phyloP scores from a whole-genome alignment of 53 echinoderm and acorn worm genomes.

The Actinopyga echinites region DNA sequence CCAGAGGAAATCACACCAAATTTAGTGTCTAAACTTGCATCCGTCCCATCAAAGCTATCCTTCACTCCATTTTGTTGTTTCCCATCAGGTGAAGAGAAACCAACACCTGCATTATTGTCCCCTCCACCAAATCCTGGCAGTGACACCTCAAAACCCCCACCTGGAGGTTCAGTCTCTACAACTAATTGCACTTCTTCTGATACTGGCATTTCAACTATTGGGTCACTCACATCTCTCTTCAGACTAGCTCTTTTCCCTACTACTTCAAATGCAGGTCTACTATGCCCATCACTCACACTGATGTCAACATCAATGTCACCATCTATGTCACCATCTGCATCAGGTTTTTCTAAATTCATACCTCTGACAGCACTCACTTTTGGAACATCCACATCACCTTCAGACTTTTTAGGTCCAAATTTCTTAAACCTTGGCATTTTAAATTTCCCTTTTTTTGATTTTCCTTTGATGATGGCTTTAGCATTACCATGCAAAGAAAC shows the following conservation, averaged over 20 bases:
- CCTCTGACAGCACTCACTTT: not conserved
- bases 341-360: not conserved
- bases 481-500: not conserved
- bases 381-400: not conserved
- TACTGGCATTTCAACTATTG: constrained; percentile 2
- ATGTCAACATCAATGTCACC: not conserved
- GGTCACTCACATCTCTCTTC: not conserved
- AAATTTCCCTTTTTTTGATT: not conserved
- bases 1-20: not conserved
- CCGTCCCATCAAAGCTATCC: too few species aligned
- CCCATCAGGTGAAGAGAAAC: too few species aligned
- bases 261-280: not conserved
- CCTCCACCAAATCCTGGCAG: too few species aligned
- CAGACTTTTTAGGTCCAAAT: constrained; percentile 16
- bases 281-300: not conserved
- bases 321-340: not conserved
- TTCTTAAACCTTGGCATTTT: constrained; percentile 11
- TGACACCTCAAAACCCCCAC: too few species aligned
- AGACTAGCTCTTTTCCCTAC: constrained; percentile 31
- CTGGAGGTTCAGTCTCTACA: constrained; percentile 18
- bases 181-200: not conserved
- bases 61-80: too few species aligned
- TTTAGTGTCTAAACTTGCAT: too few species aligned
- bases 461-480: not conserved
- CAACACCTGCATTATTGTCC: too few species aligned